Evolutionary conservation across 2,797 vertebrate species (phyloP).

Genomic region (Parauchenoglanis punctatus): DNA sequence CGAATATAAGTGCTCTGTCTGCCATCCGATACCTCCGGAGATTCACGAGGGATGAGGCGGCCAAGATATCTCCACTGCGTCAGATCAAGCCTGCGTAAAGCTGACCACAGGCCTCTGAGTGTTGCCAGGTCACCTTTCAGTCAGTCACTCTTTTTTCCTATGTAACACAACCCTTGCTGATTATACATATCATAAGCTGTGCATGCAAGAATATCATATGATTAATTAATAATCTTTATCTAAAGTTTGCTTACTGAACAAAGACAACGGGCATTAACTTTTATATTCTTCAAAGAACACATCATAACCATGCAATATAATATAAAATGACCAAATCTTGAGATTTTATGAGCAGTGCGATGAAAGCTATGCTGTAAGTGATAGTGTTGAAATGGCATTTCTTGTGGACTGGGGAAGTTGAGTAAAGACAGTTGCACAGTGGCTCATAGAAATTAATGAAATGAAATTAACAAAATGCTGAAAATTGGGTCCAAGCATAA

Average conservation of each 20-base stretch:
- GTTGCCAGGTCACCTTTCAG: constrained; percentile 44
- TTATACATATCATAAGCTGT: constrained; percentile 23
- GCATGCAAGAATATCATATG: constrained; percentile 32
- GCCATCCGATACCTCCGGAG: constrained; percentile 91
- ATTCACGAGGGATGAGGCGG: constrained; percentile 70
- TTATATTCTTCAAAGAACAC: not conserved
- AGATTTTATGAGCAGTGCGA: not conserved
- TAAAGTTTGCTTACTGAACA: not conserved
- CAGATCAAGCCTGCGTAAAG: constrained; percentile 47
- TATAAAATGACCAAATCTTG: constrained; percentile 52
- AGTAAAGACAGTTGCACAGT: not conserved
- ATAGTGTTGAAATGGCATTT: constrained; percentile 17
- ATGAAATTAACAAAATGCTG: not conserved
- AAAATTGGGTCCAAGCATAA: constrained; percentile 27
- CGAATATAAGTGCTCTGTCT: constrained; percentile 89
- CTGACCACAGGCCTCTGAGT: constrained; percentile 17
- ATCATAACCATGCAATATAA: constrained; percentile 3
- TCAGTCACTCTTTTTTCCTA: constrained; percentile 43
- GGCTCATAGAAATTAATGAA: not conserved
- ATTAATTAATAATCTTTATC: constrained; percentile 15
- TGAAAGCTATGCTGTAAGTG: constrained; percentile 27
- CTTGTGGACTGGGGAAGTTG: constrained; percentile 37
- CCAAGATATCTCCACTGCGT: constrained; percentile 50
- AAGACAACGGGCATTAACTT: not conserved
- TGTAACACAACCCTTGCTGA: constrained; percentile 29